Evolutionary conservation across 2,797 vertebrate species (phyloP), one percentile per base, ranked within the genome.

Genomic region (Neosalanx taihuensis): DNA sequence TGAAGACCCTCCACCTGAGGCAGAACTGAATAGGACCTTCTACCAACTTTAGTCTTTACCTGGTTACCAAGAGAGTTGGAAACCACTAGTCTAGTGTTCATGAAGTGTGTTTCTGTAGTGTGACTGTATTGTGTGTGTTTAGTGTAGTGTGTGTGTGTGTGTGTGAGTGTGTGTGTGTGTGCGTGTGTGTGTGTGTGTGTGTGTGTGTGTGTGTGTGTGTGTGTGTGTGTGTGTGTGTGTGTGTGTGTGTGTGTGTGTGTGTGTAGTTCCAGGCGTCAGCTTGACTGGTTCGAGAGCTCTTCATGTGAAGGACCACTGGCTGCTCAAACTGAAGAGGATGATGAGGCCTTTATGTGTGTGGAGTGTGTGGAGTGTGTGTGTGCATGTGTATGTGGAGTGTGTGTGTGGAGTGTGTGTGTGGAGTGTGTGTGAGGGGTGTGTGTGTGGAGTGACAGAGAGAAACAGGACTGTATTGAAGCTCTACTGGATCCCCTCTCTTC

Each of bases 131-230:
- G 59, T 37, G 51, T 58, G 31, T 66, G 41, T 2, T n/a, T n/a
- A n/a, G 46, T 20, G 23, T 53, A 5, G 46, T 10, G 13, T 31
- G 30, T 69, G 29, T n/a, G 67, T 2, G 35, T 66, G 64, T 41
- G 67, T 57, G 56, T 20, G 68, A 10, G 64, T 67, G 64, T 67
- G 71, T 60, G 64, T 67, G 71, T 67, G 64, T 31, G 57, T 67
- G 56, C 29, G 63, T 59, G 69, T 62, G 33, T 49, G 58, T 49
- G 69, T 62, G 69, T 62, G 69, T 61, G 69, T 61, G 69, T 46
- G 33, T 70, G 69, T 70, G 68, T 60, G 56, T 72, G 61, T 72
- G 70, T 51, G 62, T 64, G 46, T 72, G 70, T 72, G 70, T 71
- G 41, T 71, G 62, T 31, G 61, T 64, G 70, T 57, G 46, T 72